These are phyloP conservation scores for Hypercompe scribonia DNA, from an alignment of 2,888 invertebrate genomes.

Conservation along the genomic window DNA sequence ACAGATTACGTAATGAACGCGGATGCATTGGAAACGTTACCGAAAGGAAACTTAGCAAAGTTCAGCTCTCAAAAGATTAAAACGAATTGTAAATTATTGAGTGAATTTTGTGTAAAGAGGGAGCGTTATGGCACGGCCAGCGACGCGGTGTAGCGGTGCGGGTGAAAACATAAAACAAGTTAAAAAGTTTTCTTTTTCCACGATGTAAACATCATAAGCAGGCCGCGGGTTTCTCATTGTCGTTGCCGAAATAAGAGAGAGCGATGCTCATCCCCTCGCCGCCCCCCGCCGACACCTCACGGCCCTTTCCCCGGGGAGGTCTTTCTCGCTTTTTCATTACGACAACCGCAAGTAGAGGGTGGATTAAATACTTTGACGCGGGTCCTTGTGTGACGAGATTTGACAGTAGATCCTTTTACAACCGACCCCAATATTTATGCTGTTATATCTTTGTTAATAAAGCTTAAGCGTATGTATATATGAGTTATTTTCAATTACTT, in stretches of 20 bases:
- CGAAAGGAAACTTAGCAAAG: constrained; percentile 9
- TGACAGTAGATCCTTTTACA: constrained; percentile 25
- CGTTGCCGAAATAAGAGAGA: constrained; percentile 41
- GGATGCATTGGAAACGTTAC: constrained; percentile 17
- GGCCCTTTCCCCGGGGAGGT: constrained; percentile 20
- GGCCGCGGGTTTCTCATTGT: constrained; percentile 39
- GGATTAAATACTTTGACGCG: constrained; percentile 61
- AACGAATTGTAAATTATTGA: constrained; percentile 31
- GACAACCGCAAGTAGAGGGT: constrained; percentile 43
- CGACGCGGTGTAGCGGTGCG: constrained; percentile 1
- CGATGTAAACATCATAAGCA: constrained; percentile 43
- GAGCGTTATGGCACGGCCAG: not conserved
- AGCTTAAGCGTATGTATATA: constrained; percentile 16
- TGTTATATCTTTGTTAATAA: constrained; percentile 21
- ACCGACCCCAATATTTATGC: constrained; percentile 20
- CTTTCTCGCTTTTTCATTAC: constrained; percentile 61
- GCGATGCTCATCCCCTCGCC: constrained; percentile 3
- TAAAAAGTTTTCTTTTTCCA: constrained; percentile 40
- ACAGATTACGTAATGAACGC: constrained; percentile 20
- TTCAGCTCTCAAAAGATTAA: constrained; percentile 10
- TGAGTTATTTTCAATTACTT: constrained; percentile 17
- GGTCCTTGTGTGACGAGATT: constrained; percentile 35
- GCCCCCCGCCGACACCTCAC: constrained; percentile 13
- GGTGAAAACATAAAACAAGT: constrained; percentile 31
- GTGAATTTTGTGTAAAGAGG: constrained; percentile 30